Percentiles rank a stretch among this genome's conserved stretches.
Evolutionary conservation across 2,797 vertebrate genomes (phyloP).

Genomic region (Galago senegalensis): DNA sequence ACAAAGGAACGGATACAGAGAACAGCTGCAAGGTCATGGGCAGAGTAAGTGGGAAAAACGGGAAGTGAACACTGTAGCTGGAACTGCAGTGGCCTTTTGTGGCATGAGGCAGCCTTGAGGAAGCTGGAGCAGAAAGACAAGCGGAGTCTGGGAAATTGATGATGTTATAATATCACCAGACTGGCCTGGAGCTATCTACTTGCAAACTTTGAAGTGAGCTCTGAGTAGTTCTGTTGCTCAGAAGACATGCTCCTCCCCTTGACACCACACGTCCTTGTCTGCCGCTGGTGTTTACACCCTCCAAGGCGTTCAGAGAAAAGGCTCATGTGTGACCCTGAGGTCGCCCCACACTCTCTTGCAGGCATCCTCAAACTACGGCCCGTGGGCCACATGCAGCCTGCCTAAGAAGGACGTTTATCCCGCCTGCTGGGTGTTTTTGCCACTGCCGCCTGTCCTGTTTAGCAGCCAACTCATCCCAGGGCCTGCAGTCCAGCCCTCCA

Average conservation of each 20-base stretch:
- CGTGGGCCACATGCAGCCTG: no score
- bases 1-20: not conserved
- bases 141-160: not conserved
- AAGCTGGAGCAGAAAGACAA: not conserved
- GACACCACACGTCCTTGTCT: fast-evolving
- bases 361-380: no score
- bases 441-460: no score
- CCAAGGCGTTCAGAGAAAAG: not conserved
- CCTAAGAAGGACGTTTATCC: no score
- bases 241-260: not conserved
- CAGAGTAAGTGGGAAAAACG: not conserved
- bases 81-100: not conserved
- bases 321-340: not conserved
- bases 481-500: no score
- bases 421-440: no score
- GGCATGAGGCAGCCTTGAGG: not conserved
- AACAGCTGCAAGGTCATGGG: not conserved
- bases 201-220: not conserved
- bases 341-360: not conserved
- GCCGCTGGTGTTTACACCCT: fast-evolving
- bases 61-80: not conserved
- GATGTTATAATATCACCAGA: not conserved
- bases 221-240: not conserved
- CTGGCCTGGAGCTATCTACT: no score
- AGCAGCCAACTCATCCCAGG: no score